Percentiles rank a stretch among this genome's conserved stretches.
phyloP scores from a whole-genome alignment of 2,888 invertebrate genomes.

The Patella caerulea region DNA sequence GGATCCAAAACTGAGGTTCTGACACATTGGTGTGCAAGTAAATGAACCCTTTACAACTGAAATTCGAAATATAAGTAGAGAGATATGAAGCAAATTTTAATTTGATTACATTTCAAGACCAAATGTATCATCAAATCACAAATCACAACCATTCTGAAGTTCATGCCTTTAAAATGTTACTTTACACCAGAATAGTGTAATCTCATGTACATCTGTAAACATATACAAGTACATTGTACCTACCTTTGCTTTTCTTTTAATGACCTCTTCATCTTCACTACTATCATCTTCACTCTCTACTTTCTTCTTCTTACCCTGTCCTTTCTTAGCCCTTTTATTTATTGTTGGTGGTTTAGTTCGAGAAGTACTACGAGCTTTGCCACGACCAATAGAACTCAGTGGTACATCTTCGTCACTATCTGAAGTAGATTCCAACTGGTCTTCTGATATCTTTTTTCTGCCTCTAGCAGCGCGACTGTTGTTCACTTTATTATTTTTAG shows the following conservation, averaged over 20 bases:
- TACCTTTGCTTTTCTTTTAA: constrained; percentile 65
- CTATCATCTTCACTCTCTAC: constrained; percentile 14
- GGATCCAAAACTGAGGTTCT: too few species aligned
- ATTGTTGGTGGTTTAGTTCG: neutral
- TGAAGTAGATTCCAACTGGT: constrained; percentile 74
- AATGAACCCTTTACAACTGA: too few species aligned
- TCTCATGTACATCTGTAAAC: too few species aligned
- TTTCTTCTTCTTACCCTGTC: constrained; percentile 4
- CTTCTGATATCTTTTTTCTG: constrained; percentile 73
- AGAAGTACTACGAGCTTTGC: constrained; percentile 1
- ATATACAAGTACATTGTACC: constrained; percentile 32
- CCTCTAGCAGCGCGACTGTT: constrained; percentile 78
- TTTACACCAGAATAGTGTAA: too few species aligned
- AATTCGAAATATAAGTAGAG: too few species aligned
- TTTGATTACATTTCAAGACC: too few species aligned
- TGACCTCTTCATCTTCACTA: constrained; percentile 18
- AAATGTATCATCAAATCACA: too few species aligned
- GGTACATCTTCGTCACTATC: constrained; percentile 18
- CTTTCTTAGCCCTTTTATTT: constrained; percentile 6
- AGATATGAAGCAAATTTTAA: too few species aligned
- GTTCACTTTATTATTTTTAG: constrained; percentile 17
- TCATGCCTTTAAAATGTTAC: too few species aligned
- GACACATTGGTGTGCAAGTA: too few species aligned
- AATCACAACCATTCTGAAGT: too few species aligned
- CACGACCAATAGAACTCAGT: neutral